Evolutionary conservation across 2,113 vertebrate species (phyloP).

Genomic region (Indicator indicator): DNA sequence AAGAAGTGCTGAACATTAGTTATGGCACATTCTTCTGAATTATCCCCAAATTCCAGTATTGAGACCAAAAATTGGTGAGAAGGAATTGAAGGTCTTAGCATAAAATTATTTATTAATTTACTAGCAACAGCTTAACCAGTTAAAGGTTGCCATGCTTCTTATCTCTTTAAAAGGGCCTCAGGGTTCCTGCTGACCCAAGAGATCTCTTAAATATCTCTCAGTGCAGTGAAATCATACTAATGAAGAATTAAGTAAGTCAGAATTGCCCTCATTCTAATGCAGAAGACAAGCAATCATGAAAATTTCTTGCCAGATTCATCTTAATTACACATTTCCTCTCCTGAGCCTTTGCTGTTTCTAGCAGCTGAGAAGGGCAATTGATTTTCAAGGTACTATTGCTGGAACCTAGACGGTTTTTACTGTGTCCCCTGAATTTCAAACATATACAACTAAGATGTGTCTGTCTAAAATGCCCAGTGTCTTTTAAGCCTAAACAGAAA

Average conservation of each 20-base stretch:
- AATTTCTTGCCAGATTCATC: background rate
- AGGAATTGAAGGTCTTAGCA: background rate
- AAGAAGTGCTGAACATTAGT: background rate
- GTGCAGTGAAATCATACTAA: background rate
- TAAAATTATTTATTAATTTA: background rate
- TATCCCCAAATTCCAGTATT: background rate
- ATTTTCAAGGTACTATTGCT: background rate
- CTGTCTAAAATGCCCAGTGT: background rate
- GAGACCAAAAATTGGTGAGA: background rate
- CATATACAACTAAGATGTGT: background rate
- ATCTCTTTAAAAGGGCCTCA: background rate
- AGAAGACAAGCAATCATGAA: background rate
- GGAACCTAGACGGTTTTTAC: background rate
- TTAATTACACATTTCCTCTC: conserved; percentile 20
- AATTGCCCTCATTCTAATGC: background rate
- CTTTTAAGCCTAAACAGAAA: background rate
- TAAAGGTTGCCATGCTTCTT: background rate
- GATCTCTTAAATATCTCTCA: background rate
- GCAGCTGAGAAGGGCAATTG: background rate
- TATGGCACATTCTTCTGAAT: background rate
- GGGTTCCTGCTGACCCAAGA: background rate
- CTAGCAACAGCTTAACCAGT: background rate
- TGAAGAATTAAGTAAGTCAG: background rate
- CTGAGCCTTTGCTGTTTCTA: background rate
- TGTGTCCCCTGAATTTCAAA: conserved; percentile 22